Base-by-base conservation (phyloP, 53 echinoderm and acorn worm genomes). In the Echinometra lucunter region DNA sequence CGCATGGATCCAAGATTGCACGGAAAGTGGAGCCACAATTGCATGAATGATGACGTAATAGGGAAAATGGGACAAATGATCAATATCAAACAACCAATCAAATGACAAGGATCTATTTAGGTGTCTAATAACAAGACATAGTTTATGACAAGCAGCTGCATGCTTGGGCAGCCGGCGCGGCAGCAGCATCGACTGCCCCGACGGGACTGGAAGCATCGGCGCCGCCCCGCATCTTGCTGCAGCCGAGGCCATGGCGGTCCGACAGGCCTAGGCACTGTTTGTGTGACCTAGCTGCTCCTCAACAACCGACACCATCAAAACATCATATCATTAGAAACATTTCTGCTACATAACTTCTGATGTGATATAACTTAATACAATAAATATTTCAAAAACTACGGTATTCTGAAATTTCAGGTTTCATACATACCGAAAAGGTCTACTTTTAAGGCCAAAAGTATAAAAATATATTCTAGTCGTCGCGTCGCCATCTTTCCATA, bases 401-500 rank as follows among this genome's bases (percentile, higher is more conserved):
- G 91, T 67, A 66, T 44, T 30, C 42, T 69, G 12, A 42, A 70
- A 66, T n/a, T 4, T 13, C 9, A 45, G 34, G 44, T 66, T 37
- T 30, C 58, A 91, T 75, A 95, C 96, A 95, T 96, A 96, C 96
- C 96, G 82, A 93, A 95, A 95, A 96, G 69, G 92, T 92, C 66
- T 66, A 95, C 78, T 93, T 81, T 89, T 74, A 96, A 66, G 55
- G 95, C 90, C 88, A 95, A 95, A 93, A 96, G 32, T 49, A 94
- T 45, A 27, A 92, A 90, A 92, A 96, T 89, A 89, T 57, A 93
- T 37, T 92, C 89, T 95, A 95, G 96, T 89, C 96, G 92, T 89
- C 92, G 95, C 80, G 96, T 96, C 96, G 96, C 96, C 96, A 96
- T 96, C 47, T 88, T 95, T 88, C 44, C 96, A 95, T 95, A 93